Conservation (phyloP, 1,140 invertebrate species). For the Teleopsis dalmanni region DNA sequence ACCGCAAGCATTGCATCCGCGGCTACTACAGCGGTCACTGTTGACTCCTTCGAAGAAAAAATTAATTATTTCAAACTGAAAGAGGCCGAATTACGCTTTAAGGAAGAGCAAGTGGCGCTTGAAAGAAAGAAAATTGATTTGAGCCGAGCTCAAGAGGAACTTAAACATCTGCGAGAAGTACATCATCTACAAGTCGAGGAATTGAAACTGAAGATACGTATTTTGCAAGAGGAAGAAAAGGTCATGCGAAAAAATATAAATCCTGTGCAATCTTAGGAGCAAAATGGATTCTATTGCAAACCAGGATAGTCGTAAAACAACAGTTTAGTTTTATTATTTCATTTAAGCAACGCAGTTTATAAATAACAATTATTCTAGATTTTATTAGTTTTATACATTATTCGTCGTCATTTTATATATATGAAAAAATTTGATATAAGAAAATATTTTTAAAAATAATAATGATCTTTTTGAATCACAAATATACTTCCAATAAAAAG, state of each 20-base stretch:
- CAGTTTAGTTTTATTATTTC: no score
- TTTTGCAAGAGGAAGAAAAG: slow-evolving; percentile 41
- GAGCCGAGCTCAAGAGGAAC: slow-evolving; percentile 35
- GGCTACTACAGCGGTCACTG: slow-evolving; percentile 1
- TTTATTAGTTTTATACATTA: no score
- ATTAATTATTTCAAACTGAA: slow-evolving; percentile 37
- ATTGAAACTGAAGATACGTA: slow-evolving; percentile 40
- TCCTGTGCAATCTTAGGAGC: neutral
- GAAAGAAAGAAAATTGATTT: slow-evolving; percentile 38
- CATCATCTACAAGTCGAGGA: slow-evolving; percentile 38
- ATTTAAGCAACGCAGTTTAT: no score
- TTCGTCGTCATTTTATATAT: neutral
- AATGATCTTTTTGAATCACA: no score
- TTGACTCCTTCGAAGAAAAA: slow-evolving; percentile 37
- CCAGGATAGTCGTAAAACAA: no score
- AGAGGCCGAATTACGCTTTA: slow-evolving; percentile 37
- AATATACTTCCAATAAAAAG: no score
- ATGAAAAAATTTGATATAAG: neutral
- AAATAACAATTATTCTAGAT: no score
- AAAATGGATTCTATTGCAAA: neutral
- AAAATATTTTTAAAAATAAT: no score
- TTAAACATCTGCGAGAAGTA: slow-evolving; percentile 37
- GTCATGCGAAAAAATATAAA: slow-evolving; percentile 21
- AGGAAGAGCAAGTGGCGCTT: slow-evolving; percentile 35
- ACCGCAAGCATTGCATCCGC: neutral